Evolutionary conservation across 2,888 invertebrate species (phyloP).

Genomic region (Nephrotoma flavescens): DNA sequence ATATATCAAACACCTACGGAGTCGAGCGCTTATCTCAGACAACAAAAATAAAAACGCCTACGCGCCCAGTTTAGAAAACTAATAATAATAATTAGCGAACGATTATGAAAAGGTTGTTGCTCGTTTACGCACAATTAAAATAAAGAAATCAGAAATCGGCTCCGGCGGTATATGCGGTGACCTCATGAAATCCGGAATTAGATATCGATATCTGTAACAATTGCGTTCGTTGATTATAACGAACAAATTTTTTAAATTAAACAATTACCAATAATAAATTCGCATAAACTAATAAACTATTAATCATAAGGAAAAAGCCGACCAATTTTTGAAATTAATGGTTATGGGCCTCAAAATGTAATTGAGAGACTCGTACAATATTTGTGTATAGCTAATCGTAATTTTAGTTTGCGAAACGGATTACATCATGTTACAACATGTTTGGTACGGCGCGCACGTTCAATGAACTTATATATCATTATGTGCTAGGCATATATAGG

Average conservation of each 20-base stretch:
- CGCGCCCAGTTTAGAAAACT: not conserved
- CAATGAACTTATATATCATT: not conserved
- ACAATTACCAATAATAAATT: not conserved
- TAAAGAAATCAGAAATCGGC: not conserved
- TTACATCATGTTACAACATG: not conserved
- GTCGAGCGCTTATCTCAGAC: not conserved
- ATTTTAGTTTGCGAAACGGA: not conserved
- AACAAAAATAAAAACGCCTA: not conserved
- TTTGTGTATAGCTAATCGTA: not conserved
- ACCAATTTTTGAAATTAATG: not conserved
- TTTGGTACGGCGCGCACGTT: not conserved
- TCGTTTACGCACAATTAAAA: not conserved
- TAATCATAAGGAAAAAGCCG: not conserved
- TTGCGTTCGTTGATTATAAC: not conserved
- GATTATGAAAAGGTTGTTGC: not conserved
- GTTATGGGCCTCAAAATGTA: not conserved
- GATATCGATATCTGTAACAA: not conserved
- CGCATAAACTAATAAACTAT: not conserved
- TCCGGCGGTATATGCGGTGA: not conserved
- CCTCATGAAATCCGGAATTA: not conserved
- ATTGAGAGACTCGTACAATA: not conserved
- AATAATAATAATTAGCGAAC: not conserved
- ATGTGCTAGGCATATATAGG: not conserved
- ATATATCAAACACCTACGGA: not conserved
- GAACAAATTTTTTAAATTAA: not conserved